Evolutionary conservation across 2,888 invertebrate genomes (phyloP), one percentile per base, ranked within the genome.

Genomic region (Yponomeuta cagnagella): DNA sequence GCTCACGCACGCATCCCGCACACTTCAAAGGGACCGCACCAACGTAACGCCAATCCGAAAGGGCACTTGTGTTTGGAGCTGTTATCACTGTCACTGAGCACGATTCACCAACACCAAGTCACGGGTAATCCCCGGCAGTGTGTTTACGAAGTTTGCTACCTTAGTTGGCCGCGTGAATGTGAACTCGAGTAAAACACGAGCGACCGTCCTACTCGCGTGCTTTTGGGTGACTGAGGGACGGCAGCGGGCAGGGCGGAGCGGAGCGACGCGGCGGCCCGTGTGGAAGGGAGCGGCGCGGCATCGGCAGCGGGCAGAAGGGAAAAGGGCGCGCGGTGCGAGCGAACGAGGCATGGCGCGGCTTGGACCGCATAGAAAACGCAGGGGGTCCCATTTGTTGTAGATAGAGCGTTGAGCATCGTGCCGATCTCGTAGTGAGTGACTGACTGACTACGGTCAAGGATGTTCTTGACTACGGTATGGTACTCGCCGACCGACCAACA

Each of bases 1-100:
- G 91, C 92, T 92, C 91, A 92, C 92, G 92, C 91, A 91, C 89
- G 87, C 91, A 92, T 91, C 90, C 87, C 90, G 81, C 84, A 86
- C 84, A 90, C 89, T 86, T 90, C 90, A 90, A 91, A 90, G 85
- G 87, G 82, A 81, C 91, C 90, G 90, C 89, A 12, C 15, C 15
- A 58, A 83, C 79, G 77, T 82, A 66, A 48, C 30, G 64, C 33
- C 43, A 69, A 82, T 78, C 76, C 63, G 68, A 65, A n/a, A 69
- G 43, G 43, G 64, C 70, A 72, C 72, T 70, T 52, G 43, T 8
- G 43, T 43, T 43, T 43, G 66, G 33, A 37, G 33, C 63, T 63
- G 30, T 52, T 30, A 52, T 68, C 72, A 72, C 72, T 63, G 48
- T 52, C 72, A 68, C 68, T 31, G 68, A 67, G 33, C 67, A 67